Conservation (phyloP, 2,797 vertebrate genomes). For the Poliocrania exsul region DNA sequence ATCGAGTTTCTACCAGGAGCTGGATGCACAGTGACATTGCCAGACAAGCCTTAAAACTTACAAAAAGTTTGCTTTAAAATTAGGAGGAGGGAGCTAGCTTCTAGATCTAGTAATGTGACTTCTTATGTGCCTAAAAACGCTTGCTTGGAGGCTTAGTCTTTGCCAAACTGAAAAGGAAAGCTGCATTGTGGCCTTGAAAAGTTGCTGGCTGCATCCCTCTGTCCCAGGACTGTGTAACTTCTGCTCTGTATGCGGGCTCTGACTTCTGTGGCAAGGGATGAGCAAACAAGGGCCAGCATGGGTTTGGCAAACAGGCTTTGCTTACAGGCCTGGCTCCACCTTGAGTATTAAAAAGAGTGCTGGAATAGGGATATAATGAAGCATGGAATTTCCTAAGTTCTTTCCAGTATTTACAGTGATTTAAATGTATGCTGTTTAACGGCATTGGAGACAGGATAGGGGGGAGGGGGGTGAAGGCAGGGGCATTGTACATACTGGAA, state of each 20-base stretch:
- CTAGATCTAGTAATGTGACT: not conserved
- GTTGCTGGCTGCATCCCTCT: not conserved
- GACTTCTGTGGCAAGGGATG: not conserved
- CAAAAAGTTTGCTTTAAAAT: slow-evolving; percentile 4
- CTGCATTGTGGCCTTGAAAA: not conserved
- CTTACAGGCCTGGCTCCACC: not conserved
- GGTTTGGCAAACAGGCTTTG: not conserved
- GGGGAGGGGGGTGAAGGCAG: not conserved
- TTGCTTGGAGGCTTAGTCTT: not conserved
- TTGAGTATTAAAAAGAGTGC: not conserved
- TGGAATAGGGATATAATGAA: not conserved
- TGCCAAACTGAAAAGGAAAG: not conserved
- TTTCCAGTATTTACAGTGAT: not conserved
- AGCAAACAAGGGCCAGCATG: not conserved
- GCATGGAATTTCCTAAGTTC: not conserved
- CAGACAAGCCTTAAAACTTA: slow-evolving; percentile 1
- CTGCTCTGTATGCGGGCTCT: not conserved
- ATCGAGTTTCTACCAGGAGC: not conserved
- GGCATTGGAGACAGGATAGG: fast-evolving
- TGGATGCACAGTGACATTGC: not conserved
- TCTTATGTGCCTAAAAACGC: not conserved
- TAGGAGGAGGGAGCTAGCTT: not conserved
- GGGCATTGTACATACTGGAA: not conserved
- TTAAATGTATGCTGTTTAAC: not conserved
- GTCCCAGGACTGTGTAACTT: not conserved